Evolutionary conservation across 1,140 invertebrate genomes (phyloP), one percentile per base, ranked within the genome.

Genomic region (Drosophila arawakana): DNA sequence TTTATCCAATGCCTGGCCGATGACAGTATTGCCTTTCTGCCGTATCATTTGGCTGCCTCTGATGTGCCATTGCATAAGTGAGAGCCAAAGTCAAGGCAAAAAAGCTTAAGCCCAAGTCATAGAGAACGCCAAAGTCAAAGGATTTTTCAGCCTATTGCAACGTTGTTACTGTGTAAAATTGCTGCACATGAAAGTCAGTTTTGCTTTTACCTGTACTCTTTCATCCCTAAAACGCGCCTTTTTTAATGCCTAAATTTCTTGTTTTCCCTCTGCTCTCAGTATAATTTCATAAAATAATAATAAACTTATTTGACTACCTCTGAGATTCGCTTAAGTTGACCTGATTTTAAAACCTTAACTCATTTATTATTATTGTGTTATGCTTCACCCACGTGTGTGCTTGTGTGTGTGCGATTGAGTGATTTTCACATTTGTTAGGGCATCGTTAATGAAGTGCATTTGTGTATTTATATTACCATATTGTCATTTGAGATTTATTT

Each of bases 401-500:
- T 15, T 57, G 18, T 21, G 21, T 57, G 52, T 71, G 54, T 52
- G 55, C 44, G 59, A 10, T 21, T 44, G 35, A 54, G 47, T n/a
- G 25, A 30, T 30, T 30, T 30, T 30, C 34, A 60, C 43, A 73
- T 68, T 69, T 77, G 18, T 62, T 65, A 43, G 46, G 78, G 57
- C 47, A 49, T 70, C 65, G 62, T 70, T 88, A 86, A 82, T 86
- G 79, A 79, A 85, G 76, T 76, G 66, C 61, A 73, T 68, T 81
- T 76, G 62, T 73, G 62, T 73, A 54, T 73, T 66, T 21, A 65
- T 49, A 52, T 73, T 62, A 35, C 41, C 44, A 71, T 68, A 67
- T 61, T 44, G 65, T 71, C 68, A 79, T 79, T 52, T 55, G 65
- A 86, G 83, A 88, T 82, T 88, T 86, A 86, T 88, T 73, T 75